These are phyloP conservation scores for Pontoporia blainvillei DNA, from an alignment of 2,113 vertebrate species.

Conservation along the genomic window DNA sequence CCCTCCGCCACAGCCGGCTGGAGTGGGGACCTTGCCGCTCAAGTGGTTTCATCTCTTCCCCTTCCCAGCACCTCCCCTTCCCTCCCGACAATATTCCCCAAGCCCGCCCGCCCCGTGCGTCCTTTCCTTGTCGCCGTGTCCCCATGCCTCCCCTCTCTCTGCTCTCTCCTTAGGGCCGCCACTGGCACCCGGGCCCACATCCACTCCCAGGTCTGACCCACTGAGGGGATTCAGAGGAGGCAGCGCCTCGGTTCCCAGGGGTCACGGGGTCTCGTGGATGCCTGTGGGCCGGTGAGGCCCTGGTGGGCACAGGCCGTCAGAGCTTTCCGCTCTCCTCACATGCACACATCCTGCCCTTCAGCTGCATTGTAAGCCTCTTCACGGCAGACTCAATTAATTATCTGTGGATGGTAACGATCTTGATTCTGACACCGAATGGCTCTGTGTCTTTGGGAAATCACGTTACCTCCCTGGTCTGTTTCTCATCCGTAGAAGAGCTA, in stretches of 20 bases:
- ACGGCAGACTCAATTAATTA: background rate
- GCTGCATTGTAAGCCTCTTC: background rate
- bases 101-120: background rate
- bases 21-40: background rate
- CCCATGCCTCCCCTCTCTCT: background rate
- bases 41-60: background rate
- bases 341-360: background rate
- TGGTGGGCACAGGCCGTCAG: no score
- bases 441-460: background rate
- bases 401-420: background rate
- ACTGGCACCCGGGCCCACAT: background rate
- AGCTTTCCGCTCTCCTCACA: background rate
- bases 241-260: background rate
- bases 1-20: rapidly evolving
- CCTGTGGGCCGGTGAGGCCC: background rate
- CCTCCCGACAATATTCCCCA: background rate
- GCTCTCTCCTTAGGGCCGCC: background rate
- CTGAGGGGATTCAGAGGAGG: background rate
- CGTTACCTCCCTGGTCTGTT: background rate
- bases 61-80: background rate
- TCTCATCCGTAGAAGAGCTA: background rate
- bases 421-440: background rate
- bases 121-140: background rate
- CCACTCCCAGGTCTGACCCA: background rate
- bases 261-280: background rate